Evolutionary conservation across 2,797 vertebrate genomes (phyloP).

Genomic region (Cyprinella venusta): DNA sequence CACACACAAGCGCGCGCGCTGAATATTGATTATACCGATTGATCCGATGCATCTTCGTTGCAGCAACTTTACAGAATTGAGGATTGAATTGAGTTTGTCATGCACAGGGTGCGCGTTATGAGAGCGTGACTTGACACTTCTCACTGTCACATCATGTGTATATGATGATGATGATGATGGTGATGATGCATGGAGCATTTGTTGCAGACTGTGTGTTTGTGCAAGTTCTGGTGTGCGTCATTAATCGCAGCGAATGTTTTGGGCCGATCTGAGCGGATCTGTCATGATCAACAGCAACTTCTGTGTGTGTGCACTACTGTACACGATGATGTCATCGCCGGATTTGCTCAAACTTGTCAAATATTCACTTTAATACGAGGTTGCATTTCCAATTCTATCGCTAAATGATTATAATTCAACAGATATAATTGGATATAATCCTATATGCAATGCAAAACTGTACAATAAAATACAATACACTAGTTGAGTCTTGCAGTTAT

Average conservation of each 20-base stretch:
- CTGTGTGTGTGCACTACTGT: not conserved
- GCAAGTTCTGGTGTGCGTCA: slow-evolving; percentile 17
- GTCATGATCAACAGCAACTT: slow-evolving; percentile 10
- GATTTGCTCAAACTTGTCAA: not conserved
- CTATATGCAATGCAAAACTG: not conserved
- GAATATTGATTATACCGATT: slow-evolving; percentile 1
- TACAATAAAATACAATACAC: not conserved
- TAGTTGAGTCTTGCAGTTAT: not conserved
- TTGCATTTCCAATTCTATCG: not conserved
- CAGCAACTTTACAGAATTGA: slow-evolving; percentile 16
- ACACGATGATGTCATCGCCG: slow-evolving; percentile 10
- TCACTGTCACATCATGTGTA: slow-evolving; percentile 54
- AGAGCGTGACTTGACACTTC: slow-evolving; percentile 21
- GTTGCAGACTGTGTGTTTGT: slow-evolving; percentile 18
- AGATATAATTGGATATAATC: not conserved
- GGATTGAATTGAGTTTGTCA: not conserved
- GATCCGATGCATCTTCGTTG: not conserved
- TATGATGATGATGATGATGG: not conserved
- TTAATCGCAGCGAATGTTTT: not conserved
- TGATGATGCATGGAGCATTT: not conserved
- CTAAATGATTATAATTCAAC: not conserved
- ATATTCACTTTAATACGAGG: not conserved
- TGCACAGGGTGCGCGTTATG: not conserved
- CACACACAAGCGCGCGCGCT: not conserved
- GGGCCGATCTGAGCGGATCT: slow-evolving; percentile 12